Evolutionary conservation across 2,113 vertebrate genomes (phyloP).

Genomic region (Chloroceryle aenea): DNA sequence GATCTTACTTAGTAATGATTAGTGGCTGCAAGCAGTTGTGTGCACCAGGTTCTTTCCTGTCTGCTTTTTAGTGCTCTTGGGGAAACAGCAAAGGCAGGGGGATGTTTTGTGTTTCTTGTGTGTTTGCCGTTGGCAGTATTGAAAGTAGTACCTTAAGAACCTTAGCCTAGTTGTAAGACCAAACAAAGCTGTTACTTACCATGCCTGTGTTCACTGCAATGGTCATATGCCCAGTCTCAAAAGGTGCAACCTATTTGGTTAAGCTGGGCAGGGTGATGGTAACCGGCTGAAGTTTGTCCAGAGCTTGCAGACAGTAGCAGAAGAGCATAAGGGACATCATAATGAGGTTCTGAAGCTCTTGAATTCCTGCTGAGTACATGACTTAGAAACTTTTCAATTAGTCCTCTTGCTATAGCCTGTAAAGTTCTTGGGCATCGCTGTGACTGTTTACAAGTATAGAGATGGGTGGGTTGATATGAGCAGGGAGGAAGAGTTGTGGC

Average conservation of each 20-base stretch:
- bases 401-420: slow-evolving; percentile 83
- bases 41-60: not conserved
- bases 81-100: not conserved
- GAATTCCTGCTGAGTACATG: slow-evolving; percentile 85
- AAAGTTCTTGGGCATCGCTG: slow-evolving; percentile 84
- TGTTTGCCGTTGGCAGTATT: not conserved
- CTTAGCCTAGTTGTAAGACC: not conserved
- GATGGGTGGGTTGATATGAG: slow-evolving; percentile 84
- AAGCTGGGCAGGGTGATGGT: not conserved
- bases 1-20: not conserved
- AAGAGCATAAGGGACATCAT: slow-evolving; percentile 86
- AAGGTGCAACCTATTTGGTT: not conserved
- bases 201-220: not conserved
- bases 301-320: not conserved
- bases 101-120: not conserved
- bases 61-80: not conserved
- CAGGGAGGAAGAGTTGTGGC: slow-evolving; percentile 85
- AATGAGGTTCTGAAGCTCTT: slow-evolving; percentile 84
- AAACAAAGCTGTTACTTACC: not conserved
- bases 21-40: not conserved
- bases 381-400: slow-evolving; percentile 86
- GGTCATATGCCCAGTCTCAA: not conserved
- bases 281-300: not conserved
- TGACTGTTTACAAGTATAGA: slow-evolving; percentile 86
- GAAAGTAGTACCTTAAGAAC: not conserved